Evolutionary conservation across 2,888 invertebrate species (phyloP), one percentile per base, ranked within the genome.

Genomic region (Punctoribates punctum): DNA sequence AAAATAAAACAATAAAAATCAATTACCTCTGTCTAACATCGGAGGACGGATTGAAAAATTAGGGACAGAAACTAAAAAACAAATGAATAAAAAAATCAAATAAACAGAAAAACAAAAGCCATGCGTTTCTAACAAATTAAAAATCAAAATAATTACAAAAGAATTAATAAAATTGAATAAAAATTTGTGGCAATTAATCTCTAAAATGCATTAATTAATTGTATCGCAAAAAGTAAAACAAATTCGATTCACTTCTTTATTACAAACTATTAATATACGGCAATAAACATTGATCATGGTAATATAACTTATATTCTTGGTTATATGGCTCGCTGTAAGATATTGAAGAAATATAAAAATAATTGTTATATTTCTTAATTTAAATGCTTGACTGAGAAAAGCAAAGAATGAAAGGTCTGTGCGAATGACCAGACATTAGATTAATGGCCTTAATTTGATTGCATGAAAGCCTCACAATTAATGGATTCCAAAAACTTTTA

Each of bases 1-100:
- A 23, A 46, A 20, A 73, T n/a, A 20, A 70, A 29, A 25, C 46
- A 51, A 72, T 17, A 60, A 34, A 54, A 54, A 25, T 17, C 6
- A 73, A 38, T 76, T 76, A 76, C 76, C 76, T 76, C 76, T 72
- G 72, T 76, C 67, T 42, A 51, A 42, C 67, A 67, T 76, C 20
- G 76, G 76, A 51, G 76, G 76, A 29, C 76, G 73, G 51, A 76
- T 48, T n/a, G 76, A 76, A 76, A 76, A 76, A 76, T 76, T 76
- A n/a, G 76, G 57, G 20, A 73, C 76, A 51, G 54, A 38, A 20
- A 73, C 73, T 60, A 60, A 75, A 75, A 38, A 51, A 75, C n/a
- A 57, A 60, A 48, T 46, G 48, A 75, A 67, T 25, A 17, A 75
- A 34, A 42, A 54, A 72, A 72, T 25, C n/a, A 42, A 72, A 75